Base-by-base conservation (phyloP, 2,113 vertebrate genomes). In the Nipponia nippon region DNA sequence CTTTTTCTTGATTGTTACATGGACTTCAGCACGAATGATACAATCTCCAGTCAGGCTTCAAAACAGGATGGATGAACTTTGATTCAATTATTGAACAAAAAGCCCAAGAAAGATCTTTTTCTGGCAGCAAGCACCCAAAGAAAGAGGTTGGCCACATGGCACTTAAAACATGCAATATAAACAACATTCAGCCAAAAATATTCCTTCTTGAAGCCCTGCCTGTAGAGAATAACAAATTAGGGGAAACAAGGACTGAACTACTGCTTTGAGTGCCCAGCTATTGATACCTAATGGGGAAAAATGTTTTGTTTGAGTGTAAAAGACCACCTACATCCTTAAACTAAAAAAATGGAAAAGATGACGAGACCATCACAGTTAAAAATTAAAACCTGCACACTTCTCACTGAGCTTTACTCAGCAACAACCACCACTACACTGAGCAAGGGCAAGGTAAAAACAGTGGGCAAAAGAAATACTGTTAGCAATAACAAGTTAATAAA, bases 401-500 rank as follows among this genome's bases (percentile, higher is more conserved):
- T 87, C 38, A 40, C 13, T 19, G 11, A 70, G 19, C 40, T 85
- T 61, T 49, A 55, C 11, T 29, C 32, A 66, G 52, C 40, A 63
- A 58, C 10, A 55, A 53, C 8, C 17, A 87, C 6, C 13, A 59
- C 15, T 55, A 76, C 34, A 47, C 16, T 69, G 53, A 52, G 38
- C 23, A 80, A 79, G 6, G 4, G 22, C 13, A 32, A 77, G 3
- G 34, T 27, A 69, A 76, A 67, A 90, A 65, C 13, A 77, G 29
- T 6, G 16, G 38, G 13, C 2, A 7, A 71, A 90, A 82, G 13
- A 89, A 67, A 71, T 32, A 50, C 1, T 79, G 26, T 34, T 44
- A 72, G 16, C 16, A 49, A 27, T 13, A 73, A 49, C 4, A 4
- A 79, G 13, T 13, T 59, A 49, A 47, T 0, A 0, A 91, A 73